phyloP scores from a whole-genome alignment of 2,797 vertebrate species.

The Aldrovandia affinis region DNA sequence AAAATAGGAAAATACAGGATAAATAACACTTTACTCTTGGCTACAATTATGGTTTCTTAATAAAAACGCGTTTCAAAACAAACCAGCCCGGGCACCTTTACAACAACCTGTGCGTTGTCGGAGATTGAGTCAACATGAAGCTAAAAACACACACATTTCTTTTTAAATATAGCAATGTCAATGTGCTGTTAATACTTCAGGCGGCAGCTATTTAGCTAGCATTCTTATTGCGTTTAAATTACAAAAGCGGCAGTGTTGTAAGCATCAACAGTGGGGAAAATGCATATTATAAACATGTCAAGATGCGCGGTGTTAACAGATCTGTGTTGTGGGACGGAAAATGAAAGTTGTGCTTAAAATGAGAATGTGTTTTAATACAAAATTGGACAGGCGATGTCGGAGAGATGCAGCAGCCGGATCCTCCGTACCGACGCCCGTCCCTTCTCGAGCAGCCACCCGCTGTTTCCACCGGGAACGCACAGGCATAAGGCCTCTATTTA shows the following conservation, averaged over 20 bases:
- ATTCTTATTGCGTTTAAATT: not conserved
- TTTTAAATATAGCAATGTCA: not conserved
- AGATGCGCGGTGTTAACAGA: not conserved
- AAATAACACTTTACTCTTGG: not conserved
- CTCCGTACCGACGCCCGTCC: conserved; percentile 38
- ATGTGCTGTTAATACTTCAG: not conserved
- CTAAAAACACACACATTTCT: not conserved
- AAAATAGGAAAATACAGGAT: not conserved
- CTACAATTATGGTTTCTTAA: not conserved
- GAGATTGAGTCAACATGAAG: not conserved
- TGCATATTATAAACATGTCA: not conserved
- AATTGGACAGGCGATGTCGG: not conserved
- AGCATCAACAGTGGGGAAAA: not conserved
- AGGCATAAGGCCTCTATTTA: conserved; percentile 33
- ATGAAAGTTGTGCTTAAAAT: not conserved
- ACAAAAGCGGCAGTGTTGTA: not conserved
- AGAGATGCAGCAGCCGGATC: conserved; percentile 34
- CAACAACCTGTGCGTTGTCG: conserved; percentile 5
- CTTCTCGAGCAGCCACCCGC: conserved; percentile 23
- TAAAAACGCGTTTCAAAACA: not conserved
- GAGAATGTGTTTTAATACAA: not conserved
- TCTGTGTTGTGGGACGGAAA: not conserved
- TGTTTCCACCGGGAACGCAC: conserved; percentile 16
- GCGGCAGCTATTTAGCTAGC: not conserved
- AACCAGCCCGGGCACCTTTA: conserved; percentile 1